phyloP scores from a whole-genome alignment of 1,140 invertebrate species.

The Lucilia cuprina region DNA sequence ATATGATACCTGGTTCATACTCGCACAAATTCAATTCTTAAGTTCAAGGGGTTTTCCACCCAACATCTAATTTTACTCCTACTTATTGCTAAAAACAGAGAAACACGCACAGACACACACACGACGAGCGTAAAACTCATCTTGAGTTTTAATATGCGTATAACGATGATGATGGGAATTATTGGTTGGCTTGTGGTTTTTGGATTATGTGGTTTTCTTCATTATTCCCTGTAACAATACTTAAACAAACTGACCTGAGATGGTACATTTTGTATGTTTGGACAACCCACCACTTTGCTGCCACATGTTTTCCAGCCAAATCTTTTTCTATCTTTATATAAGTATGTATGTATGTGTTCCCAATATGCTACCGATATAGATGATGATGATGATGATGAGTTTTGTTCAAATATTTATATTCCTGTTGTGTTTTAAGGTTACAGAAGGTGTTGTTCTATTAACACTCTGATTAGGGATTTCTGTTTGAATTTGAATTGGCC shows the following conservation, averaged over 20 bases:
- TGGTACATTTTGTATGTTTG: not conserved
- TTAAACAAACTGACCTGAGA: not conserved
- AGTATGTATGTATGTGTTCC: too few species aligned
- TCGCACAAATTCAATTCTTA: not conserved
- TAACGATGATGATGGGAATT: conserved; percentile 6
- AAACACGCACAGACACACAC: not conserved
- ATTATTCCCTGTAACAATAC: not conserved
- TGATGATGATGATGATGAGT: not conserved
- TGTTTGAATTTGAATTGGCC: conserved; percentile 12
- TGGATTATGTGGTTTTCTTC: conserved; percentile 6
- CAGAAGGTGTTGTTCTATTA: conserved; percentile 10
- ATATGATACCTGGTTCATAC: not conserved
- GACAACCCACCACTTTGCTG: not conserved
- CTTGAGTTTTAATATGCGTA: conserved; percentile 14
- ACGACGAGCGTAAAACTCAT: not conserved
- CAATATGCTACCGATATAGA: not conserved
- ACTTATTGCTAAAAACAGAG: not conserved
- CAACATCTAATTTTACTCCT: not conserved
- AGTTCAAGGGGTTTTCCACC: not conserved
- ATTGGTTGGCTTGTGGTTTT: conserved; percentile 8
- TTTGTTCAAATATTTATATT: not conserved
- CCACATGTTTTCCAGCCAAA: not conserved
- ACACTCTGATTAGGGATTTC: conserved; percentile 14
- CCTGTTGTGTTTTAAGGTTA: not conserved
- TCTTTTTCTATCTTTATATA: not conserved